These are phyloP conservation scores for Pituophis catenifer DNA, from an alignment of 2,113 vertebrate species.

Conservation along the genomic window DNA sequence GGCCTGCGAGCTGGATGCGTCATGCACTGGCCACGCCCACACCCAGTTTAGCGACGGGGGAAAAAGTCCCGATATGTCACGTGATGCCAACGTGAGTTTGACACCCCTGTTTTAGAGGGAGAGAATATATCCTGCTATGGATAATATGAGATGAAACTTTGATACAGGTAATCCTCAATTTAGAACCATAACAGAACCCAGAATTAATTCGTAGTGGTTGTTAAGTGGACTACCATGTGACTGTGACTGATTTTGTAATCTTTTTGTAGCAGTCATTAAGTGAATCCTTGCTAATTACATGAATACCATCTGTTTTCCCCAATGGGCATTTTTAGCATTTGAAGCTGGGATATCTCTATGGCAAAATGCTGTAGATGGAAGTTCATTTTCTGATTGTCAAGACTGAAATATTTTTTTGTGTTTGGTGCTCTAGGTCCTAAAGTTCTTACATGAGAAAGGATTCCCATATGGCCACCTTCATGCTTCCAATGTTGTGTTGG, in stretches of 20 bases:
- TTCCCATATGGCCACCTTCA: constrained; percentile 92
- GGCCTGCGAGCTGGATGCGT: too few relatives aligned
- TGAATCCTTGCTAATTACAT: neutral
- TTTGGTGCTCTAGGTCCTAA: constrained; percentile 76
- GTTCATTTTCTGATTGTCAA: constrained; percentile 1
- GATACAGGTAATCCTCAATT: neutral
- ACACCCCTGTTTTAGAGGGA: too few relatives aligned
- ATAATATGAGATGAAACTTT: neutral
- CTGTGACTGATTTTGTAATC: neutral
- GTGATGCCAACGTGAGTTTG: too few relatives aligned
- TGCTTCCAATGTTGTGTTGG: constrained; percentile 85
- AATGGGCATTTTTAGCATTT: neutral
- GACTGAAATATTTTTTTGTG: neutral
- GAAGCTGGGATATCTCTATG: neutral
- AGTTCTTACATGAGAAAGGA: constrained; percentile 89
- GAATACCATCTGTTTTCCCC: neutral
- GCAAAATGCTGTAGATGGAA: too few relatives aligned
- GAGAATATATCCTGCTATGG: neutral
- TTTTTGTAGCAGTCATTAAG: neutral
- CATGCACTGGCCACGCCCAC: too few relatives aligned
- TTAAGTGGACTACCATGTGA: neutral
- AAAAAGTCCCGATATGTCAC: too few relatives aligned
- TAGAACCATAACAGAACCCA: neutral
- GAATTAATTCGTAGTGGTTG: neutral
- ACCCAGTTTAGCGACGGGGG: too few relatives aligned